Percentiles rank a stretch among this genome's conserved stretches.
Evolutionary conservation across 2,797 vertebrate genomes (phyloP).

Genomic region (Pseudocheirus occidentalis): DNA sequence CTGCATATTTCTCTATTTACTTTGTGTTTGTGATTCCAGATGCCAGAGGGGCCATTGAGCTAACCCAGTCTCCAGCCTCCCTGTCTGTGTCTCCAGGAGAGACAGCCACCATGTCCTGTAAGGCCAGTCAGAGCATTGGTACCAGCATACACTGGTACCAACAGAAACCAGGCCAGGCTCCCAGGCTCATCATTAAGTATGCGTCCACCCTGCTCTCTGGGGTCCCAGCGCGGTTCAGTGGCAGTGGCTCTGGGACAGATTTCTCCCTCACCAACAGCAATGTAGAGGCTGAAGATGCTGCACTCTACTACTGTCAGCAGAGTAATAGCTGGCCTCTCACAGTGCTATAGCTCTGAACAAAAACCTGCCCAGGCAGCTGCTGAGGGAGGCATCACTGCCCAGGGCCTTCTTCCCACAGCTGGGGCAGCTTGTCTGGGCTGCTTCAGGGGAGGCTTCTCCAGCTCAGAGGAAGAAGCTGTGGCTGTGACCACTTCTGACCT

Average conservation of each 20-base stretch:
- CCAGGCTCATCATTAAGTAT: neutral
- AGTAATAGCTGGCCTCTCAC: fast-evolving
- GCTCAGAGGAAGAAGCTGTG: neutral
- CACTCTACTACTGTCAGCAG: constrained; percentile 33
- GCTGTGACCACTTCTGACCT: neutral
- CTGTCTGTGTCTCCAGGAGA: neutral
- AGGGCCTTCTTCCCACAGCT: neutral
- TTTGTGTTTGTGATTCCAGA: neutral
- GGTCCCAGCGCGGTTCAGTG: neutral
- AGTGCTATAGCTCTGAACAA: constrained; percentile 32
- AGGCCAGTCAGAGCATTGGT: fast-evolving
- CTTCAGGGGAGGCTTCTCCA: neutral
- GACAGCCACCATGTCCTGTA: neutral
- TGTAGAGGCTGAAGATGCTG: constrained; percentile 21
- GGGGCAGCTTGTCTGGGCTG: neutral
- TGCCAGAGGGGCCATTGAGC: neutral
- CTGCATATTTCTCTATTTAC: too few species aligned
- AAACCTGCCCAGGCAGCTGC: constrained; percentile 23
- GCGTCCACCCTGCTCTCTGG: neutral
- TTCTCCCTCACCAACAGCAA: neutral
- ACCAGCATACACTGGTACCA: constrained; percentile 17
- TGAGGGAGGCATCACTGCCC: neutral
- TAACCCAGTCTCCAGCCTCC: neutral
- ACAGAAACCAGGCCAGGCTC: constrained; percentile 46
- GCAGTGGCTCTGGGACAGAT: neutral